Percentiles rank a stretch among this genome's conserved stretches.
phyloP scores from a whole-genome alignment of 1,140 invertebrate species.

The Hylaeus anthracinus region DNA sequence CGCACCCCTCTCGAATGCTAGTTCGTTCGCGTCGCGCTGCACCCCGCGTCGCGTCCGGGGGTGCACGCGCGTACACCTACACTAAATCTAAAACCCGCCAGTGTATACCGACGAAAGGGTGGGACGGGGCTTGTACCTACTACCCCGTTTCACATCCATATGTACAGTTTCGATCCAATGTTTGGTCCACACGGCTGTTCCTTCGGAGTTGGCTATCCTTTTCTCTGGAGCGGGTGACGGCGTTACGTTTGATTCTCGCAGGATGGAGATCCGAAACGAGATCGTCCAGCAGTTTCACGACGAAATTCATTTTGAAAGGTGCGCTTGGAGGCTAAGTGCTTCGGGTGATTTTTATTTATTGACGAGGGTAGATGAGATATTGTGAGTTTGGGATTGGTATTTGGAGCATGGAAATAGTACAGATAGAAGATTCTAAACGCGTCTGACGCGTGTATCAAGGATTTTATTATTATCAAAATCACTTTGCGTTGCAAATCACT shows the following conservation, averaged over 20 bases:
- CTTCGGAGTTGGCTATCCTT: background rate
- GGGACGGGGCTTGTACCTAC: conserved; percentile 35
- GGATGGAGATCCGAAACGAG: too few species aligned
- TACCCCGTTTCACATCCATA: conserved; percentile 39
- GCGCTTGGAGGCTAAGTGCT: background rate
- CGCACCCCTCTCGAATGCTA: conserved; percentile 76
- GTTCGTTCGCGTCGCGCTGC: conserved; percentile 2
- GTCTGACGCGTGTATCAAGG: too few species aligned
- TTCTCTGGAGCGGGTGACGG: background rate
- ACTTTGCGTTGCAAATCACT: too few species aligned
- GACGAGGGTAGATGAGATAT: too few species aligned
- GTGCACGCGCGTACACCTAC: conserved; percentile 37
- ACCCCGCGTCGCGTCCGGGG: background rate
- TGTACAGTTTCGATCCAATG: conserved; percentile 15
- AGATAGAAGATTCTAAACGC: too few species aligned
- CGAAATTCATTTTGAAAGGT: background rate
- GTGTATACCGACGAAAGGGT: conserved; percentile 3
- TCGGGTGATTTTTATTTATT: too few species aligned
- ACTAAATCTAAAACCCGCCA: conserved; percentile 44
- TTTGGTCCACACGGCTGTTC: background rate
- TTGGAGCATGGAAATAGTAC: too few species aligned
- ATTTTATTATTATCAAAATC: too few species aligned
- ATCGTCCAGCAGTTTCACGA: too few species aligned
- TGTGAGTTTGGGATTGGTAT: too few species aligned
- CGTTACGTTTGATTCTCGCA: background rate